phyloP scores from a whole-genome alignment of 2,113 vertebrate species.

The Austrofundulus limnaeus region DNA sequence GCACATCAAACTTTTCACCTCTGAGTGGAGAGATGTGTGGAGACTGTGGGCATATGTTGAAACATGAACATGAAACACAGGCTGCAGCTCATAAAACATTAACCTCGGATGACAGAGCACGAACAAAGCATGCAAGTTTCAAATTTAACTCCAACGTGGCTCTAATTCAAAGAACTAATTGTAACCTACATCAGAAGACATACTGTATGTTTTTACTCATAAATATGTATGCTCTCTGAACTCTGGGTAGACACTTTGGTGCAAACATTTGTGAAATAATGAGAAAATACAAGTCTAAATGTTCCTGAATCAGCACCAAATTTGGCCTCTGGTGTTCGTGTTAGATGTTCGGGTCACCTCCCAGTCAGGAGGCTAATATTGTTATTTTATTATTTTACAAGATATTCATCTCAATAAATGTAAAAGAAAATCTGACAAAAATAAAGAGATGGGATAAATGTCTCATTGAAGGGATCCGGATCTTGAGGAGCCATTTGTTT shows the following conservation, averaged over 20 bases:
- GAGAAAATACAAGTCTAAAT: conserved; percentile 20
- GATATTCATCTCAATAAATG: no score
- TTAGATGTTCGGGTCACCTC: conserved; percentile 7
- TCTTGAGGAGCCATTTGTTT: no score
- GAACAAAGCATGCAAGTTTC: conserved; percentile 60
- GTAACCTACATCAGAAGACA: conserved; percentile 31
- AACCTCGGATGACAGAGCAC: conserved; percentile 58
- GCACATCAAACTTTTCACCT: conserved; percentile 14
- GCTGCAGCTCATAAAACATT: conserved; percentile 63
- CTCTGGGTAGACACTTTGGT: conserved; percentile 19
- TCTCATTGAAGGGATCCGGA: no score
- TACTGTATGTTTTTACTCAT: conserved; percentile 38
- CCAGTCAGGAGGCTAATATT: conserved; percentile 9
- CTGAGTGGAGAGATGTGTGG: conserved; percentile 3
- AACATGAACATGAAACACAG: conserved; percentile 57
- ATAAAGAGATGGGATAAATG: no score
- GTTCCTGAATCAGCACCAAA: conserved; percentile 22
- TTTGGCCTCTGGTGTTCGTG: conserved; percentile 18
- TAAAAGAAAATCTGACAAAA: no score
- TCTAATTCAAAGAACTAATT: background rate
- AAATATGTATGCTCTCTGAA: conserved; percentile 41
- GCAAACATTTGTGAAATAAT: conserved; percentile 11
- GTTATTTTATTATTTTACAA: no score
- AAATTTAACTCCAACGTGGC: conserved; percentile 15
- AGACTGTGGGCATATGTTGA: conserved; percentile 23